Percentiles rank a stretch among this genome's conserved stretches.
Conservation (phyloP, 2,113 vertebrate species). For the Actenoides lindsayi region DNA sequence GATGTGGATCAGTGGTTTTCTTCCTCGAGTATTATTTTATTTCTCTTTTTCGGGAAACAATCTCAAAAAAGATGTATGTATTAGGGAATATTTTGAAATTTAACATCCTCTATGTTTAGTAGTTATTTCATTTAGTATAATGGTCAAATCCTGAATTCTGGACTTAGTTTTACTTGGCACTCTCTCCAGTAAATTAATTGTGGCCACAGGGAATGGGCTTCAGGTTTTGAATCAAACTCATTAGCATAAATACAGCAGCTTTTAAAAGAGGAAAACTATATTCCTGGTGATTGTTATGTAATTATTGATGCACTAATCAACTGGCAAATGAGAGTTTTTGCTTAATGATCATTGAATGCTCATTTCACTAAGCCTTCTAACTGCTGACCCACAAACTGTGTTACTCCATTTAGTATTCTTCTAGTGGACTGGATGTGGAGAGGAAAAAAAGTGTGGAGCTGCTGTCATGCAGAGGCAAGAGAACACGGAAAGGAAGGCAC, state of each 20-base stretch:
- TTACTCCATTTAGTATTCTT: neutral
- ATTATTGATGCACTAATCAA: conserved; percentile 3
- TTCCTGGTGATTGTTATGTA: neutral
- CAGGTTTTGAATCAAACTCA: neutral
- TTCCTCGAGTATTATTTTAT: neutral
- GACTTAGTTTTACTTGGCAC: neutral
- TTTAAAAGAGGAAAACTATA: neutral
- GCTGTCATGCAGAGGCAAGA: neutral
- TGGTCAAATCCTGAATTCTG: neutral
- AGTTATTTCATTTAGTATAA: neutral
- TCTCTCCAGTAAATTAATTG: neutral
- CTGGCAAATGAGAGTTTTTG: neutral
- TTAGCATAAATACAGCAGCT: neutral
- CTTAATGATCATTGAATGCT: neutral
- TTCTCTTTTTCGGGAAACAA: neutral
- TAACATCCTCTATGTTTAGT: neutral
- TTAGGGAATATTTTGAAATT: neutral
- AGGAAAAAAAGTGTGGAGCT: neutral
- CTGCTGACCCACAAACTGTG: neutral
- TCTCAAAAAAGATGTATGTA: neutral
- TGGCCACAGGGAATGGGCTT: neutral
- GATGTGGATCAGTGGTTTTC: neutral
- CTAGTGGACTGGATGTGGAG: neutral
- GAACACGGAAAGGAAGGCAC: neutral
- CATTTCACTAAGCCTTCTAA: neutral